Percentiles rank a stretch among this genome's conserved stretches.
phyloP scores from a whole-genome alignment of 1,140 invertebrate species.

The Parasteatoda tepidariorum region DNA sequence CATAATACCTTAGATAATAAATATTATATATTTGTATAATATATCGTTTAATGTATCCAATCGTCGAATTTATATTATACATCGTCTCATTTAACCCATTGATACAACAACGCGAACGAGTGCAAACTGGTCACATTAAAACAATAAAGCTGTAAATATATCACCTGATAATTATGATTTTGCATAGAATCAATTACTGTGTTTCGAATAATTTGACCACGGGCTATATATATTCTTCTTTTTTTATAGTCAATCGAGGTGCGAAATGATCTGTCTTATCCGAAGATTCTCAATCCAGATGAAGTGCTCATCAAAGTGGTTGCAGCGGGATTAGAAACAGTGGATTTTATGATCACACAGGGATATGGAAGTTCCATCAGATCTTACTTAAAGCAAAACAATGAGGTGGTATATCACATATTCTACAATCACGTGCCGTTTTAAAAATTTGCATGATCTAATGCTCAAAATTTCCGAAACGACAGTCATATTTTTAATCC shows the following conservation, averaged over 20 bases:
- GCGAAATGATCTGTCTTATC: constrained; percentile 12
- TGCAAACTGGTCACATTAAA: too few species aligned
- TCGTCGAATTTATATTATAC: too few species aligned
- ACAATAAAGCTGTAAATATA: neutral
- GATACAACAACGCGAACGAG: neutral
- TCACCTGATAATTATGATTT: neutral
- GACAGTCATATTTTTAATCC: too few species aligned
- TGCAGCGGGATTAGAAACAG: constrained; percentile 74
- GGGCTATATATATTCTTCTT: neutral
- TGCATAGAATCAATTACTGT: neutral
- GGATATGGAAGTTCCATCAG: constrained; percentile 75
- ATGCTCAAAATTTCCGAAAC: constrained; percentile 64
- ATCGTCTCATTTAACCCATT: too few species aligned
- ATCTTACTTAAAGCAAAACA: constrained; percentile 34
- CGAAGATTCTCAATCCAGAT: constrained; percentile 65
- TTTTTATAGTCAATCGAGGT: constrained; percentile 28
- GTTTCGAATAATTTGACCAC: neutral
- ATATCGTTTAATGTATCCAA: too few species aligned
- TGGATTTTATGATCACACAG: constrained; percentile 76
- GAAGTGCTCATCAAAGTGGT: constrained; percentile 77
- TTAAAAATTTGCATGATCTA: too few species aligned
- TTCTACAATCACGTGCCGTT: too few species aligned
- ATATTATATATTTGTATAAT: too few species aligned
- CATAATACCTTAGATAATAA: too few species aligned
- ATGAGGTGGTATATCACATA: too few species aligned